phyloP scores from a whole-genome alignment of 2,888 invertebrate species.

The Parnassius mnemosyne region DNA sequence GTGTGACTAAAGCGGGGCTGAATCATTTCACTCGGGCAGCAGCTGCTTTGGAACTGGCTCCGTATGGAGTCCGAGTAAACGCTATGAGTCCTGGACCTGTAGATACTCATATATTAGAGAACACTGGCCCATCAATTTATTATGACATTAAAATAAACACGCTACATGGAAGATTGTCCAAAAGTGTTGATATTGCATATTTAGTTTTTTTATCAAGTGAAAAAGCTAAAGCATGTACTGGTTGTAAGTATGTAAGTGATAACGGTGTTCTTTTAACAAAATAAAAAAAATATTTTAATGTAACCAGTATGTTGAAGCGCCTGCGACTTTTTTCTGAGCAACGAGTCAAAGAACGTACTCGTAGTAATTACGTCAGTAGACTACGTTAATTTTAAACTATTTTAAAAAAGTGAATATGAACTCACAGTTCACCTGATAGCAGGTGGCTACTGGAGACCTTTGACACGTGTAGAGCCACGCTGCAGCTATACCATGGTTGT shows the following conservation, averaged over 20 bases:
- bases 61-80: slow-evolving; percentile 82
- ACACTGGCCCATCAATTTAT: slow-evolving; percentile 16
- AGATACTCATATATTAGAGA: slow-evolving; percentile 40
- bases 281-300: too few species aligned
- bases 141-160: slow-evolving; percentile 10
- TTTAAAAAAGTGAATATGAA: too few species aligned
- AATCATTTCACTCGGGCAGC: slow-evolving; percentile 86
- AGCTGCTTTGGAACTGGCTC: slow-evolving; percentile 84
- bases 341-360: too few species aligned
- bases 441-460: too few species aligned
- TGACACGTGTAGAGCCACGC: too few species aligned
- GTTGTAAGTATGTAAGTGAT: slow-evolving; percentile 35
- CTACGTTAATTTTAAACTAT: too few species aligned
- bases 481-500: too few species aligned
- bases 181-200: slow-evolving; percentile 41
- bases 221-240: slow-evolving; percentile 40
- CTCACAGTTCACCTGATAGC: too few species aligned
- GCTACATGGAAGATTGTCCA: slow-evolving; percentile 31
- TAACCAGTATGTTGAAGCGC: not conserved
- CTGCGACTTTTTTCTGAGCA: too few species aligned
- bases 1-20: slow-evolving; percentile 86
- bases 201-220: slow-evolving; percentile 37
- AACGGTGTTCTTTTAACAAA: slow-evolving; percentile 30
- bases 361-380: too few species aligned
- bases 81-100: slow-evolving; percentile 87